Evolutionary conservation across 1,140 invertebrate genomes (phyloP).

Genomic region (Aphelenchoides fujianensis): DNA sequence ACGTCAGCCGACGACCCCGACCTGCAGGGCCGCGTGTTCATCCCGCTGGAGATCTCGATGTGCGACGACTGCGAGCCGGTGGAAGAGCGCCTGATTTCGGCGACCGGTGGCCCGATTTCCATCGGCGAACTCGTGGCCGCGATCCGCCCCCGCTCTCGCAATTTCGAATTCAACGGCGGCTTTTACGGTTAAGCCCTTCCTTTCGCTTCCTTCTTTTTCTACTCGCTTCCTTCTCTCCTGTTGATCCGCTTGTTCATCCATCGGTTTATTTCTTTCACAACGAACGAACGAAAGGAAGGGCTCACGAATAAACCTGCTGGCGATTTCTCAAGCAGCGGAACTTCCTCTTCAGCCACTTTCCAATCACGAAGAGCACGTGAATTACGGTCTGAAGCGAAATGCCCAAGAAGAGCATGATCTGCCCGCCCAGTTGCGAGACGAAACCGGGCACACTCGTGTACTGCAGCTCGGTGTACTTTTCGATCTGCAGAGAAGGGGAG

Average conservation of each 20-base stretch:
- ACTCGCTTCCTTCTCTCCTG: too few relatives aligned
- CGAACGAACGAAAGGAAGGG: too few relatives aligned
- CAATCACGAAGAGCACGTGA: constrained; percentile 7
- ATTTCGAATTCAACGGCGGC: background rate
- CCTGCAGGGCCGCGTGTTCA: too few relatives aligned
- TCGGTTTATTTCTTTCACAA: too few relatives aligned
- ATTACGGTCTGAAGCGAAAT: constrained; percentile 10
- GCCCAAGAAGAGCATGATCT: constrained; percentile 6
- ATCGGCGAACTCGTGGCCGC: background rate
- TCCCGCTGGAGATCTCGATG: background rate
- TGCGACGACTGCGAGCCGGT: background rate
- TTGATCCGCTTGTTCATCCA: too few relatives aligned
- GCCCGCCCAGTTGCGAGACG: constrained; percentile 17
- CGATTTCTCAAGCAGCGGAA: background rate
- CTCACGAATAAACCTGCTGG: background rate
- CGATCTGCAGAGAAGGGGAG: background rate
- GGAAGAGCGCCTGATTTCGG: background rate
- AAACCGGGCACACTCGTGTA: constrained; percentile 1
- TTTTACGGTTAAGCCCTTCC: background rate
- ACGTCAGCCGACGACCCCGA: too few relatives aligned
- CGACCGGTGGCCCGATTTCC: background rate
- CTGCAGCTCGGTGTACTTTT: constrained; percentile 9
- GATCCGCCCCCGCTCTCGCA: background rate
- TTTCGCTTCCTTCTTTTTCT: background rate
- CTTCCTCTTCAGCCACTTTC: background rate